Conservation (phyloP, 2,888 invertebrate species). For the Conchocele bisecta region DNA sequence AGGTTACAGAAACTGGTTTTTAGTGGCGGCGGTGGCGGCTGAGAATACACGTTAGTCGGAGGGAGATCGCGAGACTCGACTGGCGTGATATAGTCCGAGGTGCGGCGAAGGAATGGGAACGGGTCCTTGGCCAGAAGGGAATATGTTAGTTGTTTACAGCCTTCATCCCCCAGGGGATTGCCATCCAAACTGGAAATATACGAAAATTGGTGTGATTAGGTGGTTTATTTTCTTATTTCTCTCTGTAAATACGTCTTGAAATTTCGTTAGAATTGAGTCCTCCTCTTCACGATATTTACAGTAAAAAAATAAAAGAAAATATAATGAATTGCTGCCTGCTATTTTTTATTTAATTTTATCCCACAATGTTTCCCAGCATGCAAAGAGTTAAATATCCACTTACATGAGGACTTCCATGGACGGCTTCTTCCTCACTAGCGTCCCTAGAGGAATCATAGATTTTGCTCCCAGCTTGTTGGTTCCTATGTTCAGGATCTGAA, state of each 20-base stretch:
- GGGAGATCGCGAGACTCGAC: constrained; percentile 29
- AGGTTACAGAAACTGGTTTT: constrained; percentile 45
- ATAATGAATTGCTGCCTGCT: too few relatives aligned
- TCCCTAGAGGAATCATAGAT: constrained; percentile 59
- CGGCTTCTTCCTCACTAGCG: constrained; percentile 63
- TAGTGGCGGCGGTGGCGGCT: not conserved
- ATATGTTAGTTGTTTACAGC: constrained; percentile 64
- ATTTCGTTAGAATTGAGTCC: too few relatives aligned
- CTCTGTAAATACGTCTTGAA: too few relatives aligned
- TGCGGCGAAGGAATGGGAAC: constrained; percentile 44
- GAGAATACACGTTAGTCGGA: constrained; percentile 2
- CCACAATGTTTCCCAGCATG: too few relatives aligned
- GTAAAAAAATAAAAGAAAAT: too few relatives aligned
- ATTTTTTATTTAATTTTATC: too few relatives aligned
- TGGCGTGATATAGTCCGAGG: constrained; percentile 52
- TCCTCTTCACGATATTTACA: too few relatives aligned
- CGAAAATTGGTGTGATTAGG: not conserved
- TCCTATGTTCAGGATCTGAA: constrained; percentile 73
- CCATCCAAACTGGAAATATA: constrained; percentile 69
- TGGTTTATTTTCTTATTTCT: too few relatives aligned
- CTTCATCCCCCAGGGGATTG: constrained; percentile 73
- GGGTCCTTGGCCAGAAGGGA: constrained; percentile 58
- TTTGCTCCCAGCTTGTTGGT: constrained; percentile 65
- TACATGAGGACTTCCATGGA: constrained; percentile 72
- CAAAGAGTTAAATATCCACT: too few relatives aligned